These are phyloP conservation scores for Lasioglossum albipes DNA, from an alignment of 1,140 invertebrate species.

Conservation along the genomic window DNA sequence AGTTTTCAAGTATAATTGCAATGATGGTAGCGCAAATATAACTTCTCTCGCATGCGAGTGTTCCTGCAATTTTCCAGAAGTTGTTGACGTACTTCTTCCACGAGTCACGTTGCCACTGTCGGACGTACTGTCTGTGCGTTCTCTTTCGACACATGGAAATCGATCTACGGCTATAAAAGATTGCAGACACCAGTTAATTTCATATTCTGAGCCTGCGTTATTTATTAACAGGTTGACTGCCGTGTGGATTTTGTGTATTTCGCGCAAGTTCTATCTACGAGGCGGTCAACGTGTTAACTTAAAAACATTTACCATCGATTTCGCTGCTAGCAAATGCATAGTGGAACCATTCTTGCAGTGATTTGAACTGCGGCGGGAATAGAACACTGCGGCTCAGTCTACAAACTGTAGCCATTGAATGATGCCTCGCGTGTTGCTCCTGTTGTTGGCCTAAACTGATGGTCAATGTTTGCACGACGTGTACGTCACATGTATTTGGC, in stretches of 20 bases:
- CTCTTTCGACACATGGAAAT: constrained; percentile 92
- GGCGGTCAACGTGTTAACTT: too few relatives aligned
- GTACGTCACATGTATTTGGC: constrained; percentile 81
- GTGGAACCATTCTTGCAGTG: constrained; percentile 96
- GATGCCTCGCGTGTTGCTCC: constrained; percentile 86
- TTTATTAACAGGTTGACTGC: too few relatives aligned
- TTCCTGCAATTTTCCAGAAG: constrained; percentile 85
- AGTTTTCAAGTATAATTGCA: constrained; percentile 96
- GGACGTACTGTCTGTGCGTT: constrained; percentile 80
- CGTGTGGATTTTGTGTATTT: too few relatives aligned
- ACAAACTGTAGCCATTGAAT: constrained; percentile 95
- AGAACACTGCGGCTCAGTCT: constrained; percentile 93
- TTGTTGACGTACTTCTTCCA: constrained; percentile 76
- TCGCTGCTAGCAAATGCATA: constrained; percentile 97
- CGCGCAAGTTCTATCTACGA: too few relatives aligned
- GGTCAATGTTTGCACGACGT: constrained; percentile 93
- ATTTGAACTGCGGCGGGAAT: constrained; percentile 97
- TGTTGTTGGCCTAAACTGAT: constrained; percentile 90
- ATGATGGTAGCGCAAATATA: constrained; percentile 95
- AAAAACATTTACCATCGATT: constrained; percentile 87
- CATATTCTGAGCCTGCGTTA: too few relatives aligned
- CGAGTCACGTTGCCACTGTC: constrained; percentile 73
- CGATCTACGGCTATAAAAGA: constrained; percentile 88
- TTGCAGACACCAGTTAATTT: too few relatives aligned
- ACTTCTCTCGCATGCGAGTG: constrained; percentile 95